These are phyloP conservation scores for Asbolus verrucosus DNA, from an alignment of 1,140 invertebrate genomes.

Conservation along the genomic window DNA sequence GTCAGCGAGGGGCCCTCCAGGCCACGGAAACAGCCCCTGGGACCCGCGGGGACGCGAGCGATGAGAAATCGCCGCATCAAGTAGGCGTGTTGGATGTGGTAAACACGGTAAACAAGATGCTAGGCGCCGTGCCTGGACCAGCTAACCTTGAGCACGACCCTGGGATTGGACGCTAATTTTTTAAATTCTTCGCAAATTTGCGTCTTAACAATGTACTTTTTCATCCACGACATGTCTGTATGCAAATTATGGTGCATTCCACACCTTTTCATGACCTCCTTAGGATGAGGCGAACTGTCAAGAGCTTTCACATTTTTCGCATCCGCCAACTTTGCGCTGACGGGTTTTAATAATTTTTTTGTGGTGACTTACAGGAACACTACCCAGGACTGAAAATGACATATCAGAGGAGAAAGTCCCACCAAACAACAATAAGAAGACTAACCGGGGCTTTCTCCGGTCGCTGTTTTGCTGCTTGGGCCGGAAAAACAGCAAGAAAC, in stretches of 20 bases:
- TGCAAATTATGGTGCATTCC: constrained; percentile 54
- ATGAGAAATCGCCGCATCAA: constrained; percentile 21
- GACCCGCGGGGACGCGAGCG: constrained; percentile 60
- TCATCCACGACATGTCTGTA: constrained; percentile 42
- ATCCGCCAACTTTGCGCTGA: too few species aligned
- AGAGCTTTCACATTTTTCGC: constrained; percentile 53
- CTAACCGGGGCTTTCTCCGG: constrained; percentile 74
- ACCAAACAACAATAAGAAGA: constrained; percentile 60
- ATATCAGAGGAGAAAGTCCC: constrained; percentile 67
- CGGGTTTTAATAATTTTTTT: too few species aligned
- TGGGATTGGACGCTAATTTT: constrained; percentile 54
- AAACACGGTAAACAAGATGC: constrained; percentile 54
- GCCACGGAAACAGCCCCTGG: constrained; percentile 81
- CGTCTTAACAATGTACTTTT: constrained; percentile 41
- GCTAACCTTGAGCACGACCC: constrained; percentile 60
- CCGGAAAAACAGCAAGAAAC: constrained; percentile 68
- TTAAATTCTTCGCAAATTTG: constrained; percentile 49
- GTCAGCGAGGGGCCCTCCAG: constrained; percentile 80
- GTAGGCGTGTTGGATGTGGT: constrained; percentile 58
- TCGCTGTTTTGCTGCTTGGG: constrained; percentile 90
- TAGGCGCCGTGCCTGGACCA: constrained; percentile 47
- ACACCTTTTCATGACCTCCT: constrained; percentile 58
- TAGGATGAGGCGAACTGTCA: constrained; percentile 43
- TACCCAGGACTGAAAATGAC: constrained; percentile 61
- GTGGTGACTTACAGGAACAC: constrained; percentile 52